Conservation (phyloP, 1,140 invertebrate genomes). For the Drosophila subpulchrella region DNA sequence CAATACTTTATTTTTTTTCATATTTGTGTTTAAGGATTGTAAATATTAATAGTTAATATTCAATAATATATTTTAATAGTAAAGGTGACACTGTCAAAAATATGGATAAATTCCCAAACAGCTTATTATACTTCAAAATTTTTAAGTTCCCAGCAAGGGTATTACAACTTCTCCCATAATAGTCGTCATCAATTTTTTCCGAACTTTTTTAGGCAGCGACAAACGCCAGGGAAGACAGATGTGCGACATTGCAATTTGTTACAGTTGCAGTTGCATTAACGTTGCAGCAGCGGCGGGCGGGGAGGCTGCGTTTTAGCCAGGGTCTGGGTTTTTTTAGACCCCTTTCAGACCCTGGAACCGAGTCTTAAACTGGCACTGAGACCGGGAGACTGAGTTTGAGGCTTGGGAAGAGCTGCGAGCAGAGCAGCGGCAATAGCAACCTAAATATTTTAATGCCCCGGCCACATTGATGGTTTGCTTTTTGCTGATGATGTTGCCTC, state of each 20-base stretch:
- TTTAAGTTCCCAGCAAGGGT: background rate
- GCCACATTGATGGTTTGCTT: slow-evolving; percentile 78
- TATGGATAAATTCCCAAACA: no score
- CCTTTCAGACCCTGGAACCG: slow-evolving; percentile 3
- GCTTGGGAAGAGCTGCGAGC: slow-evolving; percentile 47
- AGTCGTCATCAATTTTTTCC: slow-evolving; percentile 12
- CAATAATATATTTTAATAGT: no score
- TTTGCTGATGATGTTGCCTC: slow-evolving; percentile 59
- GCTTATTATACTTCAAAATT: no score
- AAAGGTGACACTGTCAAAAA: no score
- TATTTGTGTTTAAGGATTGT: no score
- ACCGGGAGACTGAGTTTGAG: slow-evolving; percentile 22
- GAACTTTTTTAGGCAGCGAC: slow-evolving; percentile 49
- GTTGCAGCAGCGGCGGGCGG: slow-evolving; percentile 32
- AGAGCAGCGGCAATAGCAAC: slow-evolving; percentile 57
- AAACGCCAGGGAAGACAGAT: slow-evolving; percentile 76
- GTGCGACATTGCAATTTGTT: slow-evolving; percentile 82
- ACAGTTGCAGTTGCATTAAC: slow-evolving; percentile 81
- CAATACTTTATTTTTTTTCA: no score
- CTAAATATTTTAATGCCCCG: slow-evolving; percentile 80
- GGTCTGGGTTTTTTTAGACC: slow-evolving; percentile 12
- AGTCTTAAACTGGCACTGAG: background rate
- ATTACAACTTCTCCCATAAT: background rate
- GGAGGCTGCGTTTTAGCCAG: slow-evolving; percentile 28
- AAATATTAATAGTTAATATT: no score